These are phyloP conservation scores for Hydrocynus forskahlii DNA, from an alignment of 2,797 vertebrate genomes.

Conservation along the genomic window DNA sequence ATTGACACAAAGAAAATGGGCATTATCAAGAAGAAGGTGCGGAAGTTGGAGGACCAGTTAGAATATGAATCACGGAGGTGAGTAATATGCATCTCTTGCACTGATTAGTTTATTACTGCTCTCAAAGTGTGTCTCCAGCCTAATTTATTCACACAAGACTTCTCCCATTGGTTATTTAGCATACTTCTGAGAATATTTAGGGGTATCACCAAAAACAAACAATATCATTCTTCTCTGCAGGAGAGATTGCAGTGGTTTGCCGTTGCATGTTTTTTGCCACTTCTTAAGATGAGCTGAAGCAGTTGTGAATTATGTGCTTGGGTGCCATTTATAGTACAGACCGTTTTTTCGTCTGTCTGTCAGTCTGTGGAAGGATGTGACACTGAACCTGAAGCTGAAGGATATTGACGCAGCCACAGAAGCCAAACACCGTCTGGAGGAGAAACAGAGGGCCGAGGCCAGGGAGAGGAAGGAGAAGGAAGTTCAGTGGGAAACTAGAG, in stretches of 20 bases:
- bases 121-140: neutral
- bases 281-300: constrained; percentile 1
- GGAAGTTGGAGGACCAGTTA: constrained; percentile 95
- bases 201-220: neutral
- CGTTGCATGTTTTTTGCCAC: too few relatives aligned
- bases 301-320: neutral
- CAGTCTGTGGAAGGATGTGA: constrained; percentile 96
- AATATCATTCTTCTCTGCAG: too few relatives aligned
- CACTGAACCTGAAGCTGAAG: constrained; percentile 92
- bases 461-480: constrained; percentile 95
- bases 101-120: too few relatives aligned
- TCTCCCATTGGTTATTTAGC: neutral
- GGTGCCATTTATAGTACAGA: constrained; percentile 2
- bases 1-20: constrained; percentile 96
- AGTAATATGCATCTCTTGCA: constrained; percentile 56
- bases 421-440: constrained; percentile 93
- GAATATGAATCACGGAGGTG: constrained; percentile 94
- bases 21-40: constrained; percentile 96
- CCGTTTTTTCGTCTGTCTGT: constrained; percentile 2
- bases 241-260: too few relatives aligned
- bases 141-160: neutral
- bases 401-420: constrained; percentile 96
- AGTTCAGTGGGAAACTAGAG: constrained; percentile 94
- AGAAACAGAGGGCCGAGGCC: constrained; percentile 95
- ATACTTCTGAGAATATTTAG: neutral